A percentile compares a stretch with the other conserved stretches of the same genome.
These are phyloP conservation scores for Rissa tridactyla DNA, from an alignment of 2,113 vertebrate genomes.

Conservation along the genomic window DNA sequence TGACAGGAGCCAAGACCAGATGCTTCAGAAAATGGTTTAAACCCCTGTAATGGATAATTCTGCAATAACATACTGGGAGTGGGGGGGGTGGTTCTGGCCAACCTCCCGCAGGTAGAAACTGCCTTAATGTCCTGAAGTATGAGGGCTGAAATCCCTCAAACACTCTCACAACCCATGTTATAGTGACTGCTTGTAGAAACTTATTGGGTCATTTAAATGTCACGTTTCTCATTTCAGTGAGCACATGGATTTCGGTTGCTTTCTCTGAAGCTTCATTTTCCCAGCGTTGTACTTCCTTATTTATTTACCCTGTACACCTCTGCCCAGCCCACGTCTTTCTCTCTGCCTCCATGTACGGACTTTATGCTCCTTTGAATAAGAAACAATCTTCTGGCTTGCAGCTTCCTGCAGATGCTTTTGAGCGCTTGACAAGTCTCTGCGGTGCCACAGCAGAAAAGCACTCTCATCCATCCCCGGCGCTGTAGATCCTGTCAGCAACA, in stretches of 20 bases:
- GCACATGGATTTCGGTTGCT: not conserved
- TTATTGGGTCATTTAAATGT: not conserved
- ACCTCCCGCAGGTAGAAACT: not conserved
- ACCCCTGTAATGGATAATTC: not conserved
- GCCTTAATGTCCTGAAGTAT: not conserved
- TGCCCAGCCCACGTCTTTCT: not conserved
- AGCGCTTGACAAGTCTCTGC: not conserved
- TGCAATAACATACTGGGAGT: not conserved
- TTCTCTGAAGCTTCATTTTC: not conserved
- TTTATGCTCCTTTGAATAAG: not conserved
- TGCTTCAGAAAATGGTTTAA: constrained; percentile 25
- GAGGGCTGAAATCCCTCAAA: not conserved
- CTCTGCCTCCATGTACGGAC: not conserved
- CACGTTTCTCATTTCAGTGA: not conserved
- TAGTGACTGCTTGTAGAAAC: not conserved
- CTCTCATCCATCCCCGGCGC: not conserved
- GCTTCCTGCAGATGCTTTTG: constrained; percentile 22
- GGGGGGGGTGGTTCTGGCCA: not conserved
- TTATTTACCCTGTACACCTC: not conserved
- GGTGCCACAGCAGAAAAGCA: not conserved
- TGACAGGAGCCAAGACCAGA: constrained; percentile 8
- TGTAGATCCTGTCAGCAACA: not conserved
- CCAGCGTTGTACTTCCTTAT: not conserved
- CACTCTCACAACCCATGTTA: not conserved
- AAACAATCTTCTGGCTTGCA: not conserved